Evolutionary conservation across 2,888 invertebrate species (phyloP).

Genomic region (Piscicola geometra): DNA sequence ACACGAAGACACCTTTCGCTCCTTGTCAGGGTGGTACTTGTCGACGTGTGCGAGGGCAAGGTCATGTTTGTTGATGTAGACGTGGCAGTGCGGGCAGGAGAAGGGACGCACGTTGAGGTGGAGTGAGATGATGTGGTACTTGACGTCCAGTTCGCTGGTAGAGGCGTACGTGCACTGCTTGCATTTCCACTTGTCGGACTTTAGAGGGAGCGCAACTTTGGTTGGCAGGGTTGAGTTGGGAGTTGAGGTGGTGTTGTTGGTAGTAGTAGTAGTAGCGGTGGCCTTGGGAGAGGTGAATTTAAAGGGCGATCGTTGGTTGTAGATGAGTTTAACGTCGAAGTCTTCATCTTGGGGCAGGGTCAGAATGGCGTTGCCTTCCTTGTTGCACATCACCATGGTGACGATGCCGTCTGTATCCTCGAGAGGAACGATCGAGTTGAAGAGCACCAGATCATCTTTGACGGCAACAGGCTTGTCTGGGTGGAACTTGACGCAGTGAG

Average conservation of each 20-base stretch:
- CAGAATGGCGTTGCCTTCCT: conserved; percentile 33
- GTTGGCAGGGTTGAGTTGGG: background rate
- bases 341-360: conserved; percentile 22
- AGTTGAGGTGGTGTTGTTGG: no score
- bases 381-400: conserved; percentile 31
- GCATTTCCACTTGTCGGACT: conserved; percentile 35
- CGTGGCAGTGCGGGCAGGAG: conserved; percentile 38
- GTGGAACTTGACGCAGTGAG: conserved; percentile 35
- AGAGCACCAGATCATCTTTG: conserved; percentile 35
- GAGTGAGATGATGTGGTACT: conserved; percentile 35
- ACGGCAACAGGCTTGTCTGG: conserved; percentile 34
- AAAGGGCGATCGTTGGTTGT: background rate
- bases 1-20: background rate
- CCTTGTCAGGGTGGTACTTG: conserved; percentile 36
- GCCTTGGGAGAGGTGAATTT: background rate
- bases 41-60: conserved; percentile 34
- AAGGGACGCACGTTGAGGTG: conserved; percentile 38
- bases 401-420: conserved; percentile 36
- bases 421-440: conserved; percentile 36
- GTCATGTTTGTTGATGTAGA: conserved; percentile 34
- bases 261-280: no score
- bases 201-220: background rate
- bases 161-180: conserved; percentile 35
- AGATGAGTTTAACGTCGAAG: conserved; percentile 1
- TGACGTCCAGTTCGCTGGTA: conserved; percentile 33